Base-by-base conservation (phyloP, 2,113 vertebrate species). In the Aspiorhynchus laticeps region DNA sequence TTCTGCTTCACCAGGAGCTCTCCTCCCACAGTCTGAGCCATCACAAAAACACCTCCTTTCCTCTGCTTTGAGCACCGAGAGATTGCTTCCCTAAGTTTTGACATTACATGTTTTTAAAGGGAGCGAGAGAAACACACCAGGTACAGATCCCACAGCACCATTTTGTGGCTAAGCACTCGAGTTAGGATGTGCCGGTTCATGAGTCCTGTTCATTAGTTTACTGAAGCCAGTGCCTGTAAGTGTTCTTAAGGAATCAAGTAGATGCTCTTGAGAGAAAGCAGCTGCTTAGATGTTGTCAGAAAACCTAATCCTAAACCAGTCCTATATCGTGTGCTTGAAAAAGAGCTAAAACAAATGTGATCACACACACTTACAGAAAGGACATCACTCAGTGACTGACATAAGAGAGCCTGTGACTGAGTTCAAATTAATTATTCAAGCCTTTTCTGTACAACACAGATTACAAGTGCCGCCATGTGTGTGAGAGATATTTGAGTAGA, bases 161-260 rank as follows among this genome's bases (percentile, higher is more conserved):
- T 76, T 26, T 53, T n/a, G 10, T 83, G 28, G 31, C 48, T 1
- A 83, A 76, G 33, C 26, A 59, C 80, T 81, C 5, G 24, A 67
- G n/a, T 31, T 19, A 53, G 77, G 15, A 46, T 51, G 61, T 83
- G 87, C 43, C 14, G 3, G 28, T 33, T 26, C 69, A 75, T 31
- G 48, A 85, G 51, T 78, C 61, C 28, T 86, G 41, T 77, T 88
- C 85, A 86, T 86, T 83, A 83, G 73, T 48, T 26, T 74, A n/a
- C n/a, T 67, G 21, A 33, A 38, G 31, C 33, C 78, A 61, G 87
- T 56, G n/a, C 46, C 48, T 82, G 67, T 74, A 63, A 31, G 79
- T 77, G 80, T 41, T 87, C 41, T 53, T 65, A 65, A 87, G 56
- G 67, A 46, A 74, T 74, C 67, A 56, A 2, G 33, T 38, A 83